Conservation (phyloP, 2,797 vertebrate genomes). For the Echiichthys vipera region DNA sequence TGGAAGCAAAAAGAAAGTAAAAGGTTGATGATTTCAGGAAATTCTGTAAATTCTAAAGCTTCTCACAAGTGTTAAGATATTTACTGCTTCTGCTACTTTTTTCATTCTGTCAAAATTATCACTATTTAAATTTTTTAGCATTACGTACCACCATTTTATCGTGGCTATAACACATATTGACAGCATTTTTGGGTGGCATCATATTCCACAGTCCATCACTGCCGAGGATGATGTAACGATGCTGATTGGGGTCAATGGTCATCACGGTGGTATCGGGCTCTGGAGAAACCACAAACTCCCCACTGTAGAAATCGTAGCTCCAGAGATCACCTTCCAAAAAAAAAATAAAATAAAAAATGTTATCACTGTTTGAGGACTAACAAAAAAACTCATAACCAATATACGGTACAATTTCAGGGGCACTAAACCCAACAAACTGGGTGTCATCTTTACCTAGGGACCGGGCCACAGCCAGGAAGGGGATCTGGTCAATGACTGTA, state of each 20-base stretch:
- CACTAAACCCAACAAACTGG: background rate
- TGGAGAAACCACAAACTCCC: conserved; percentile 98
- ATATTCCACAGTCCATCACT: conserved; percentile 99
- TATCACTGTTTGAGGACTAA: background rate
- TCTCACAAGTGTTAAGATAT: background rate
- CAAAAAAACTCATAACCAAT: background rate
- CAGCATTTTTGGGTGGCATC: conserved; percentile 95
- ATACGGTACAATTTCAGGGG: background rate
- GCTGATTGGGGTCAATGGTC: conserved; percentile 92
- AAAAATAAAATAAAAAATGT: background rate
- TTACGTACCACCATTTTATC: conserved; percentile 92
- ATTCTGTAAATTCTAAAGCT: background rate
- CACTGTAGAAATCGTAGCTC: conserved; percentile 99
- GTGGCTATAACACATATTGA: conserved; percentile 95
- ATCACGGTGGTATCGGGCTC: conserved; percentile 97
- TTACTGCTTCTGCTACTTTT: background rate
- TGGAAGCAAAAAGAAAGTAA: conserved; percentile 46
- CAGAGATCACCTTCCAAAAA: conserved; percentile 89
- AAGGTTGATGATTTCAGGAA: background rate
- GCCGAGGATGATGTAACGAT: conserved; percentile 95
- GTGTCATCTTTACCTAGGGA: conserved; percentile 89
- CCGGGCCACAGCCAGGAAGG: conserved; percentile 96
- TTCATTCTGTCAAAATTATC: background rate
- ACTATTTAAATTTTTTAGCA: background rate
- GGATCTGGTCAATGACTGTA: conserved; percentile 98